A percentile compares a stretch with the other conserved stretches of the same genome.
phyloP scores from a whole-genome alignment of 1,140 invertebrate species.

The Asbolus verrucosus region DNA sequence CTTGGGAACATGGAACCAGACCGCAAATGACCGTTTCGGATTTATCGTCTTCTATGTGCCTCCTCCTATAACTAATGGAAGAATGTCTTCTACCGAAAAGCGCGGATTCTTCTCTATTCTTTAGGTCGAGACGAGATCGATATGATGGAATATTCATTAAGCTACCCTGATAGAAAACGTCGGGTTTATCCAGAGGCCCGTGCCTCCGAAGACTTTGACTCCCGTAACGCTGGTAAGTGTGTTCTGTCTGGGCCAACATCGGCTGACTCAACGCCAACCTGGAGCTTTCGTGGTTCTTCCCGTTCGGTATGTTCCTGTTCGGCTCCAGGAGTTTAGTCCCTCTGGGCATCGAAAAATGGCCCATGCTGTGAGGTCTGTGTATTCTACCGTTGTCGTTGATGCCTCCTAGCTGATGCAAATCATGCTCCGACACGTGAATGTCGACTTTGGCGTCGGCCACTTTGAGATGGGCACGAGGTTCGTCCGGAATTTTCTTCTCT shows the following conservation, averaged over 20 bases:
- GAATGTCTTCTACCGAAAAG: conserved; percentile 55
- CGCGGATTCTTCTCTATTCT: conserved; percentile 63
- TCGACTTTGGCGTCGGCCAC: conserved; percentile 57
- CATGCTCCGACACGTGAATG: conserved; percentile 59
- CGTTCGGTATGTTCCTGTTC: conserved; percentile 59
- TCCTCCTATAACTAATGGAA: conserved; percentile 57
- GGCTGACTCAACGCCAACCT: conserved; percentile 76
- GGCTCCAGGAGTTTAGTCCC: conserved; percentile 51
- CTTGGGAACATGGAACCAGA: conserved; percentile 69
- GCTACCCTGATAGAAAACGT: conserved; percentile 89
- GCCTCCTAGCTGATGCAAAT: conserved; percentile 47
- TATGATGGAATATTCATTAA: conserved; percentile 70
- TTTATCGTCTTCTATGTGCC: conserved; percentile 42
- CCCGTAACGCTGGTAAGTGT: conserved; percentile 48
- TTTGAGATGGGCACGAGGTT: conserved; percentile 56
- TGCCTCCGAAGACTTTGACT: conserved; percentile 64
- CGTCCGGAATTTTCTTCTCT: conserved; percentile 58
- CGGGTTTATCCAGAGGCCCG: conserved; percentile 85
- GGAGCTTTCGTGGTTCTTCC: conserved; percentile 65
- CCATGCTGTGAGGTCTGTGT: conserved; percentile 68
- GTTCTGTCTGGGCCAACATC: conserved; percentile 65
- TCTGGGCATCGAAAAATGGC: conserved; percentile 65
- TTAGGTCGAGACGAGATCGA: conserved; percentile 63
- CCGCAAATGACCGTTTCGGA: conserved; percentile 59
- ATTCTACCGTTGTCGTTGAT: conserved; percentile 51